A percentile compares a stretch with the other conserved stretches of the same genome.
Evolutionary conservation across 2,113 vertebrate genomes (phyloP).

Genomic region (Petroica traversi): DNA sequence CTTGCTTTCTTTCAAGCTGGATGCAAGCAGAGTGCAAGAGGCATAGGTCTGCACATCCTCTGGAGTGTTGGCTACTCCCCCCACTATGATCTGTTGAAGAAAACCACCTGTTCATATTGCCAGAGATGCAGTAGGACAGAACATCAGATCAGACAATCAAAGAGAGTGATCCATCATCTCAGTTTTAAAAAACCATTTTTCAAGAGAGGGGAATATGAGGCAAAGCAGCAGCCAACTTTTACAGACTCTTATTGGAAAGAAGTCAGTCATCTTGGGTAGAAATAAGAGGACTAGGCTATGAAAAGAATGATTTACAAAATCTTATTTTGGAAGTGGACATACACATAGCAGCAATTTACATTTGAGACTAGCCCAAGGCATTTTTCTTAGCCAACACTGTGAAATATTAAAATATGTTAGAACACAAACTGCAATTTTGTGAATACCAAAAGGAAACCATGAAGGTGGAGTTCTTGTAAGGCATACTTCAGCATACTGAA

Average conservation of each 20-base stretch:
- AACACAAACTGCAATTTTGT: neutral
- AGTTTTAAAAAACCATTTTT: neutral
- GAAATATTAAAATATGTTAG: neutral
- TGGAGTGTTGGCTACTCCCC: conserved; percentile 88
- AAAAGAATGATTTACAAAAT: neutral
- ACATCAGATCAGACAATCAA: neutral
- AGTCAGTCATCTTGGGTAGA: neutral
- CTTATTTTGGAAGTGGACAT: neutral
- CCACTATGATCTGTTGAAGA: conserved; percentile 87
- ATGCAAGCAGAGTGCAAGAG: conserved; percentile 89
- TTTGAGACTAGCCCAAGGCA: neutral
- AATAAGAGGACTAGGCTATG: neutral
- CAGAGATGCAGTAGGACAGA: neutral
- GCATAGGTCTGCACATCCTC: conserved; percentile 87
- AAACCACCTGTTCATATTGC: conserved; percentile 3
- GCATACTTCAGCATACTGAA: neutral
- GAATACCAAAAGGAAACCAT: neutral
- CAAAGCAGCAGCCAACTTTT: neutral
- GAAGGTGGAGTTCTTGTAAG: neutral
- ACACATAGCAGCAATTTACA: neutral
- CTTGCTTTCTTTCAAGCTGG: conserved; percentile 69
- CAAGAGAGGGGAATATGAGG: neutral
- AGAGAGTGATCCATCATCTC: neutral
- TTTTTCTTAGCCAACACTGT: neutral
- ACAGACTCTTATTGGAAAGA: neutral